Percentiles rank a stretch among this genome's conserved stretches.
These are phyloP conservation scores for Lutjanus campechanus DNA, from an alignment of 2,797 vertebrate genomes.

Conservation along the genomic window DNA sequence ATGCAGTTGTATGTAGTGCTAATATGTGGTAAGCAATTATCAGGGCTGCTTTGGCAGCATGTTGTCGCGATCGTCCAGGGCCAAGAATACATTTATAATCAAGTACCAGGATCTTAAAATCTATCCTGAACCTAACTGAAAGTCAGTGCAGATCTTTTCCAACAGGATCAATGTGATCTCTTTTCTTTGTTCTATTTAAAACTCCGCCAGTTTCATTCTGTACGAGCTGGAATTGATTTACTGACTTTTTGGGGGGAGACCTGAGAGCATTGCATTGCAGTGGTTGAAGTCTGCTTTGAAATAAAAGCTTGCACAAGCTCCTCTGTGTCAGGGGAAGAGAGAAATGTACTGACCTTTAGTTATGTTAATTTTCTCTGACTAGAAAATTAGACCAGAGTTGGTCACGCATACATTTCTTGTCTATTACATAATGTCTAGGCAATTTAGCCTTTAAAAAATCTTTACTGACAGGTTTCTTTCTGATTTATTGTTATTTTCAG, in stretches of 20 bases:
- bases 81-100: constrained; percentile 17
- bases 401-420: not conserved
- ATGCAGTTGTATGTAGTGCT: not conserved
- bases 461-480: no score
- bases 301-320: constrained; percentile 20
- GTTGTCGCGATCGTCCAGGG: no score
- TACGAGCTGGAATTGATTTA: constrained; percentile 35
- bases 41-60: not conserved
- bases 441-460: not conserved
- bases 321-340: not conserved
- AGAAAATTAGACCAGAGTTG: not conserved
- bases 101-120: constrained; percentile 16
- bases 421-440: not conserved
- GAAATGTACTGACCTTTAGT: constrained; percentile 8
- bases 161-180: not conserved
- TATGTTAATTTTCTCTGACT: constrained; percentile 2
- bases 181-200: constrained; percentile 30
- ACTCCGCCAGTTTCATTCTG: constrained; percentile 9
- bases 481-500: not conserved
- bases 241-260: constrained; percentile 17
- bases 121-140: not conserved
- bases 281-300: constrained; percentile 1
- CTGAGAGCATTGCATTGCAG: constrained; percentile 31
- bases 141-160: not conserved
- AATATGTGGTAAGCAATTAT: no score